Percentiles rank a stretch among this genome's conserved stretches.
Evolutionary conservation across 2,888 invertebrate species (phyloP).

Genomic region (Caenorhabditis becei): DNA sequence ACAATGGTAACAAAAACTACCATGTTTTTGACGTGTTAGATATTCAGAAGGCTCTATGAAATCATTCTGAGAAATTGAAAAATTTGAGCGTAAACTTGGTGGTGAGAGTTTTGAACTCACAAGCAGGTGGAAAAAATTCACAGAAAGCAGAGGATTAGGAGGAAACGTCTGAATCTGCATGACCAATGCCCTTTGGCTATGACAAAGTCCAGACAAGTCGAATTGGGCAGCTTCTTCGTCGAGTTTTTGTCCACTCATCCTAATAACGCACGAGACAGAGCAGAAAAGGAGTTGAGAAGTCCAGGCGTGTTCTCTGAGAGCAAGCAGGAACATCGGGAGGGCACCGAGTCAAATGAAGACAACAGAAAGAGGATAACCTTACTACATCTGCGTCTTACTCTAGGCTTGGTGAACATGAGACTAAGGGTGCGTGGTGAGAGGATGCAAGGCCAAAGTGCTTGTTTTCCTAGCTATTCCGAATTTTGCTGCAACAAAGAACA

Average conservation of each 20-base stretch:
- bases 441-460: not conserved
- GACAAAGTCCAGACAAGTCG: not conserved
- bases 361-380: conserved; percentile 43
- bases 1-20: too few relatives aligned
- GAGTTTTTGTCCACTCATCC: not conserved
- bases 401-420: conserved; percentile 13
- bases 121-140: not conserved
- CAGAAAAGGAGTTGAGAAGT: conserved; percentile 18
- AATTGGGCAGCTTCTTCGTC: not conserved
- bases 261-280: conserved; percentile 1
- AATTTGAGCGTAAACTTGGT: too few relatives aligned
- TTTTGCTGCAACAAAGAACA: conserved; percentile 11
- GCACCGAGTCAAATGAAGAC: conserved; percentile 44
- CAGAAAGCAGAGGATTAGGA: not conserved
- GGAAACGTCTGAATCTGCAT: not conserved
- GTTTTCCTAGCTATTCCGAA: conserved; percentile 28
- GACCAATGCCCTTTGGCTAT: conserved; percentile 8
- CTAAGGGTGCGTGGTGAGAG: not conserved
- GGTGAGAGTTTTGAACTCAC: not conserved
- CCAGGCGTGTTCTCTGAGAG: conserved; percentile 13
- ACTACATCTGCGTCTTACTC: conserved; percentile 36
- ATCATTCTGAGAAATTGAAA: too few relatives aligned
- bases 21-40: too few relatives aligned
- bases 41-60: too few relatives aligned
- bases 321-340: conserved; percentile 34